These are phyloP conservation scores for Mobula birostris DNA, from an alignment of 2,113 vertebrate genomes.

Conservation along the genomic window DNA sequence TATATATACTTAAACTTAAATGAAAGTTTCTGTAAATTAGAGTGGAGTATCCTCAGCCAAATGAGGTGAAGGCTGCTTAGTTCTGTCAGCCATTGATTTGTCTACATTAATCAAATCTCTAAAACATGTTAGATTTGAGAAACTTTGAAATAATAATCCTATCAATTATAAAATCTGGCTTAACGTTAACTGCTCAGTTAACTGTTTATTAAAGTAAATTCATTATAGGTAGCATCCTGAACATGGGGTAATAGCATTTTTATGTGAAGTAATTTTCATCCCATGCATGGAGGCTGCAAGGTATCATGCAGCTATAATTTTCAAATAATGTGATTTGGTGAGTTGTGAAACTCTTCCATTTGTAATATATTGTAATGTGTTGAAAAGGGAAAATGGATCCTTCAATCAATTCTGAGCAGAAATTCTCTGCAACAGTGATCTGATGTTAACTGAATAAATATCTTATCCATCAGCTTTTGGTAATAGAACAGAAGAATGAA, in stretches of 20 bases:
- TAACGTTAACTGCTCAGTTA: neutral
- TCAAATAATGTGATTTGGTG: neutral
- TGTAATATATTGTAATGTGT: neutral
- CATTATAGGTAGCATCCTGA: neutral
- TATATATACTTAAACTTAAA: no score
- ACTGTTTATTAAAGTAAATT: neutral
- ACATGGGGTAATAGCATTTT: neutral
- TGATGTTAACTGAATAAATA: neutral
- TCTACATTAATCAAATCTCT: neutral
- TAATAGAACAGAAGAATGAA: constrained; percentile 90
- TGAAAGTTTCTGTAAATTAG: neutral
- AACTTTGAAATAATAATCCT: neutral
- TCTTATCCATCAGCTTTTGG: constrained; percentile 69
- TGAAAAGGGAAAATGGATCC: no score
- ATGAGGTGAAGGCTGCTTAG: neutral
- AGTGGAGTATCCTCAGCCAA: neutral
- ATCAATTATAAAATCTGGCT: neutral
- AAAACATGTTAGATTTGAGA: neutral
- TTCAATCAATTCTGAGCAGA: no score
- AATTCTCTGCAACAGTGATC: no score
- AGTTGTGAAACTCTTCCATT: neutral
- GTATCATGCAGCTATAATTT: neutral
- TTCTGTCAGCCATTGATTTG: neutral
- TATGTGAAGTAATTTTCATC: no score
- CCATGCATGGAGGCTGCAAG: neutral